These are phyloP conservation scores for Aleiodes sp. DNA, from an alignment of 1,140 invertebrate genomes.

Conservation along the genomic window DNA sequence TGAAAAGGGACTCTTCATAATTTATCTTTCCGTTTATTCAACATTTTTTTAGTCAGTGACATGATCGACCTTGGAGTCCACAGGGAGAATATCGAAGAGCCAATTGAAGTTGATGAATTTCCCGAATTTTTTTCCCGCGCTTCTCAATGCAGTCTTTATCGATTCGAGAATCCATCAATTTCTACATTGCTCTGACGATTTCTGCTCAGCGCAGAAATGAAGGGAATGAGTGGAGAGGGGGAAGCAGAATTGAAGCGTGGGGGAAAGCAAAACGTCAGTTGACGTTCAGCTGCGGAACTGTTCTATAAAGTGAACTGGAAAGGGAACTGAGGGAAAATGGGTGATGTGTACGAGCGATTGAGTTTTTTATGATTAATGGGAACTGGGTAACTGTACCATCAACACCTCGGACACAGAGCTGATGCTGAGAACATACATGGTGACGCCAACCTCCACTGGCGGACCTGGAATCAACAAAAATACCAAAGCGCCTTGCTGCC, in stretches of 20 bases:
- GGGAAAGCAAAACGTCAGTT: no score
- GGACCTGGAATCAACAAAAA: slow-evolving; percentile 84
- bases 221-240: no score
- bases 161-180: no score
- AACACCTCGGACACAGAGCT: slow-evolving; percentile 97
- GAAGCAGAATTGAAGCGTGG: no score
- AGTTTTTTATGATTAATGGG: slow-evolving; percentile 60
- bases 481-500: slow-evolving; percentile 61
- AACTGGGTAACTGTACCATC: slow-evolving; percentile 80
- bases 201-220: no score
- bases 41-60: neutral
- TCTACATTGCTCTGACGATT: no score
- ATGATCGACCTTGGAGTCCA: neutral
- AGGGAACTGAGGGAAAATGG: neutral
- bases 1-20: neutral
- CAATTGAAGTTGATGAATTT: no score
- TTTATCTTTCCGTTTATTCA: neutral
- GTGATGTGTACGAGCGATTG: slow-evolving; percentile 22
- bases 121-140: no score
- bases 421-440: slow-evolving; percentile 98
- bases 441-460: slow-evolving; percentile 95
- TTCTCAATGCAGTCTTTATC: no score
- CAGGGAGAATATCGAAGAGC: no score
- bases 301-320: slow-evolving; percentile 5
- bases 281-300: no score